phyloP scores from a whole-genome alignment of 2,888 invertebrate species.

The Perizoma flavofasciatum region DNA sequence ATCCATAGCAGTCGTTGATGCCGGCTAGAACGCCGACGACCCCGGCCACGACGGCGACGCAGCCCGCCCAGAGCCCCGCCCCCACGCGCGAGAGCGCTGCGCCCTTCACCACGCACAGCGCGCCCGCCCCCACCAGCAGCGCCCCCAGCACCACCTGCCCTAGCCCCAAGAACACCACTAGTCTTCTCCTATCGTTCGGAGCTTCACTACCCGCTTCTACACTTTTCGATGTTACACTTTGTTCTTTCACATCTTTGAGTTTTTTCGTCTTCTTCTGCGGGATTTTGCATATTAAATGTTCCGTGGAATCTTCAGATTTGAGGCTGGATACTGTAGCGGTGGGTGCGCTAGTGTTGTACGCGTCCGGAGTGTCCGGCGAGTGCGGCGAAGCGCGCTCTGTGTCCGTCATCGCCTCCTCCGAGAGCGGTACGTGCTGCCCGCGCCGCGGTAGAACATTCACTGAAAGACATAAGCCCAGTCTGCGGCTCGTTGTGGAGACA shows the following conservation, averaged over 20 bases:
- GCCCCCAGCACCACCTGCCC: constrained; percentile 86
- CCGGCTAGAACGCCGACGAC: constrained; percentile 85
- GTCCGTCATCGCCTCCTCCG: constrained; percentile 44
- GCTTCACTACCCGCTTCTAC: constrained; percentile 68
- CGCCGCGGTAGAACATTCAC: constrained; percentile 13
- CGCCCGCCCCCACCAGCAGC: constrained; percentile 85
- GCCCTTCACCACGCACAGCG: constrained; percentile 85
- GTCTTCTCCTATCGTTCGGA: constrained; percentile 46
- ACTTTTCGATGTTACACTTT: constrained; percentile 73
- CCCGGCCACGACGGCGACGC: constrained; percentile 85
- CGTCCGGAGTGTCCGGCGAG: constrained; percentile 41
- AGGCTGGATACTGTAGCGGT: constrained; percentile 76
- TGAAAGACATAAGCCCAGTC: constrained; percentile 15
- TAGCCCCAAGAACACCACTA: constrained; percentile 82
- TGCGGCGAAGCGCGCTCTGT: constrained; percentile 42
- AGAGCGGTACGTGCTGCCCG: constrained; percentile 31
- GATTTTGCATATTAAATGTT: constrained; percentile 83
- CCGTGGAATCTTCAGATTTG: constrained; percentile 82
- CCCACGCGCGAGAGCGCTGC: constrained; percentile 84
- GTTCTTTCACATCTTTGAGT: constrained; percentile 53
- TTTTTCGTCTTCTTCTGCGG: constrained; percentile 66
- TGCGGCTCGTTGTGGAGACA: neutral
- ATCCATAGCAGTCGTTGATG: constrained; percentile 82
- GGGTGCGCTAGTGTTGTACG: constrained; percentile 53
- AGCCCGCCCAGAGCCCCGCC: constrained; percentile 88